Conservation (phyloP, 1,140 invertebrate genomes). For the Bicyclus anynana region DNA sequence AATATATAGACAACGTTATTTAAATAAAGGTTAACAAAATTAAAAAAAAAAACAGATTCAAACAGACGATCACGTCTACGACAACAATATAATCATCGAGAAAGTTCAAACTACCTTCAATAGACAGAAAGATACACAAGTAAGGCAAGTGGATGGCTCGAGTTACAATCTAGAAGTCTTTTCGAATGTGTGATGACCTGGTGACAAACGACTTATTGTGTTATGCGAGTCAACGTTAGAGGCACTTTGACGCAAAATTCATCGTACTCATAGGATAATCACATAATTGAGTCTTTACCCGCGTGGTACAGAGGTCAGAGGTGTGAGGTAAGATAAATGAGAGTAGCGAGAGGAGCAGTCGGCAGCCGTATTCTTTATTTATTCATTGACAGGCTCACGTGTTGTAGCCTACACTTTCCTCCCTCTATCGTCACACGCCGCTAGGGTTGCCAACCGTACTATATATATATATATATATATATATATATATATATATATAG, state of each 20-base stretch:
- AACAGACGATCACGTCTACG: conserved; percentile 44
- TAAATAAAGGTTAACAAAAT: neutral
- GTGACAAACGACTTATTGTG: conserved; percentile 17
- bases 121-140: conserved; percentile 75
- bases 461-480: too few species aligned
- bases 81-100: conserved; percentile 54
- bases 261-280: too few species aligned
- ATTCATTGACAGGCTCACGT: too few species aligned
- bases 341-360: too few species aligned
- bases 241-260: conserved; percentile 21
- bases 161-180: conserved; percentile 54
- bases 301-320: too few species aligned
- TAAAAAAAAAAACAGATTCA: conserved; percentile 23
- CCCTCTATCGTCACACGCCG: too few species aligned
- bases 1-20: neutral
- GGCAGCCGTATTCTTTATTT: too few species aligned
- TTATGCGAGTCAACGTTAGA: conserved; percentile 16
- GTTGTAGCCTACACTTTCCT: too few species aligned
- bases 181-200: conserved; percentile 37
- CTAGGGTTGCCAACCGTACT: too few species aligned
- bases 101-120: conserved; percentile 62
- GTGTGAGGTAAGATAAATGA: too few species aligned
- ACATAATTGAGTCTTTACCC: too few species aligned
- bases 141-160: conserved; percentile 71
- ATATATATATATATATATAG: too few species aligned